Evolutionary conservation across 2,797 vertebrate species (phyloP).

Genomic region (Stomatorhinus walkeri): DNA sequence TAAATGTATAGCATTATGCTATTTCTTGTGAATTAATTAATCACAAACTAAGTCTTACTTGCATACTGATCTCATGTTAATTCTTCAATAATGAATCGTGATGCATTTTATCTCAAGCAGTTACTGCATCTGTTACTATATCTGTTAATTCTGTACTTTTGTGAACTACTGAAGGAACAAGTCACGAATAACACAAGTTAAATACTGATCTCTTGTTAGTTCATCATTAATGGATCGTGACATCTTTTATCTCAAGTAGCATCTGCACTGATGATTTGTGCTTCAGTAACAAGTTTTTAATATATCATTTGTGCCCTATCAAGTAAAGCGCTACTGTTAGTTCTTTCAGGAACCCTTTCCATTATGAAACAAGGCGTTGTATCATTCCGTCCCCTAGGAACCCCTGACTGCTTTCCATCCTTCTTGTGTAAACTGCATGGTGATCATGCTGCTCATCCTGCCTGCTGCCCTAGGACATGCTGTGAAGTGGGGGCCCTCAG

Average conservation of each 20-base stretch:
- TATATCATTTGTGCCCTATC: background rate
- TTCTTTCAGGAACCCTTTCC: background rate
- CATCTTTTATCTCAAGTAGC: background rate
- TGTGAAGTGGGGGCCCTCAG: constrained; percentile 35
- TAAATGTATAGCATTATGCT: background rate
- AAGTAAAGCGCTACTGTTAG: background rate
- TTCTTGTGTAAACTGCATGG: background rate
- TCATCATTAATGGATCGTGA: background rate
- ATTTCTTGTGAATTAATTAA: background rate
- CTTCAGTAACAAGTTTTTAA: background rate
- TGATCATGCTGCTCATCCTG: constrained; percentile 43
- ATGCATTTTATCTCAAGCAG: background rate
- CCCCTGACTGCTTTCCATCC: background rate
- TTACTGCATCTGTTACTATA: background rate
- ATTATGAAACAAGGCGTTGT: background rate
- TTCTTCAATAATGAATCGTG: background rate
- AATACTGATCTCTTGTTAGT: background rate
- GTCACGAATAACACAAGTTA: background rate
- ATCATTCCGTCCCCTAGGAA: background rate
- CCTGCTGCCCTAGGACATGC: constrained; percentile 42
- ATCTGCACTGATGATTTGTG: background rate
- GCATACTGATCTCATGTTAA: background rate
- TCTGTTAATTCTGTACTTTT: background rate
- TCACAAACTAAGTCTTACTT: background rate
- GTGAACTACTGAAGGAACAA: background rate